phyloP scores from a whole-genome alignment of 2,797 vertebrate genomes.

The Clarias laeviceps region DNA sequence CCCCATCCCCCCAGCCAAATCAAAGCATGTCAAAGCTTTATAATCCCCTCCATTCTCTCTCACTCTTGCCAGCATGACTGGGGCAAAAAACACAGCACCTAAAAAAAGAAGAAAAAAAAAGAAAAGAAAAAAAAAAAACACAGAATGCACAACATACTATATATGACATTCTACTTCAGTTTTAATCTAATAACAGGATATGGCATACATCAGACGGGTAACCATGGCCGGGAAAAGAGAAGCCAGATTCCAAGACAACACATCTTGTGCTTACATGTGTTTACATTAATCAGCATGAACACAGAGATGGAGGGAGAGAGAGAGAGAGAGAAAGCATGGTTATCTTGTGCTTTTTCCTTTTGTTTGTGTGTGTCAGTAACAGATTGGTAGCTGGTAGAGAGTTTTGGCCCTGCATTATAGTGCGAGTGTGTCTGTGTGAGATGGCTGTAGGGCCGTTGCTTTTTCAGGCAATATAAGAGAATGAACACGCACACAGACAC shows the following conservation, averaged over 20 bases:
- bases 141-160: conserved; percentile 37
- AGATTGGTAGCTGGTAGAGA: conserved; percentile 70
- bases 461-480: conserved; percentile 40
- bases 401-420: conserved; percentile 48
- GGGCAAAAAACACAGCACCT: conserved; percentile 46
- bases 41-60: conserved; percentile 55
- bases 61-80: conserved; percentile 23
- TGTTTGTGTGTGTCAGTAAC: conserved; percentile 73
- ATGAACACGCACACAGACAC: neutral
- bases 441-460: conserved; percentile 46
- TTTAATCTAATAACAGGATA: conserved; percentile 43
- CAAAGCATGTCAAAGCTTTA: conserved; percentile 59
- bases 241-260: conserved; percentile 73
- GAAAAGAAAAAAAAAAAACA: neutral
- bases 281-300: conserved; percentile 66
- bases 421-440: conserved; percentile 32
- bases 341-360: conserved; percentile 63
- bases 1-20: conserved; percentile 57
- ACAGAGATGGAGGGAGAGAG: conserved; percentile 18
- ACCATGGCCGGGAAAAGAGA: conserved; percentile 45
- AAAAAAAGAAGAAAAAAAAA: neutral
- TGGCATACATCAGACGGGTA: conserved; percentile 21
- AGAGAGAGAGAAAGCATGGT: conserved; percentile 39
- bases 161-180: conserved; percentile 39
- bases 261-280: conserved; percentile 52